Conservation (phyloP, 1,140 invertebrate genomes). For the Bombus fervidus region DNA sequence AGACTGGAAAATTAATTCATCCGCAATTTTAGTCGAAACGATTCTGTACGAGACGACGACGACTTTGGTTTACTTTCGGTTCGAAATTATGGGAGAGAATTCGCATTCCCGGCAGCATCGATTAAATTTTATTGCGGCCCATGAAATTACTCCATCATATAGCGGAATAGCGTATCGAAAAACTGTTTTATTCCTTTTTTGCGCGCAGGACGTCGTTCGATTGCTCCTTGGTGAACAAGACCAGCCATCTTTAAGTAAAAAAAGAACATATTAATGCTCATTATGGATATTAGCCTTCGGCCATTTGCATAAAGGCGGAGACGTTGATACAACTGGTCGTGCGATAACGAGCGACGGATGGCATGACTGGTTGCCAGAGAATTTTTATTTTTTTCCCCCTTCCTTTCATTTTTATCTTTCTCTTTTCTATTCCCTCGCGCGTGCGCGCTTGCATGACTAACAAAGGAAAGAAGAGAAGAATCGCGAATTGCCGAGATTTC, state of each 20-base stretch:
- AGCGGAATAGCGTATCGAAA: constrained; percentile 9
- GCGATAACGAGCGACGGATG: constrained; percentile 65
- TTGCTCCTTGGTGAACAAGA: neutral
- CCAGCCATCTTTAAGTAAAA: constrained; percentile 64
- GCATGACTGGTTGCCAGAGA: constrained; percentile 35
- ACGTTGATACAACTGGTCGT: constrained; percentile 68
- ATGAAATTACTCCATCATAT: constrained; percentile 16
- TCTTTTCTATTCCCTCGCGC: constrained; percentile 25
- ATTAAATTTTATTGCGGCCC: constrained; percentile 36
- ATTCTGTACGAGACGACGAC: neutral
- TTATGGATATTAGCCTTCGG: constrained; percentile 75
- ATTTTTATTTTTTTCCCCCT: constrained; percentile 45
- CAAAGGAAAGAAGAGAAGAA: neutral
- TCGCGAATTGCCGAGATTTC: constrained; percentile 8
- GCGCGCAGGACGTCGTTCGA: neutral
- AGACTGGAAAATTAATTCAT: neutral
- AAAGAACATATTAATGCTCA: constrained; percentile 72
- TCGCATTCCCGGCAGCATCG: constrained; percentile 8
- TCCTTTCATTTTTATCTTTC: constrained; percentile 5
- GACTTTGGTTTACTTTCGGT: neutral
- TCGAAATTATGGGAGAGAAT: neutral
- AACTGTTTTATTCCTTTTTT: constrained; percentile 11
- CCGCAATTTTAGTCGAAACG: neutral
- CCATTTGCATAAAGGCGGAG: constrained; percentile 77
- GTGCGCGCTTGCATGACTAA: neutral